Percentiles rank a stretch among this genome's conserved stretches.
Evolutionary conservation across 2,797 vertebrate genomes (phyloP).

Genomic region (Enteromius mattozi): DNA sequence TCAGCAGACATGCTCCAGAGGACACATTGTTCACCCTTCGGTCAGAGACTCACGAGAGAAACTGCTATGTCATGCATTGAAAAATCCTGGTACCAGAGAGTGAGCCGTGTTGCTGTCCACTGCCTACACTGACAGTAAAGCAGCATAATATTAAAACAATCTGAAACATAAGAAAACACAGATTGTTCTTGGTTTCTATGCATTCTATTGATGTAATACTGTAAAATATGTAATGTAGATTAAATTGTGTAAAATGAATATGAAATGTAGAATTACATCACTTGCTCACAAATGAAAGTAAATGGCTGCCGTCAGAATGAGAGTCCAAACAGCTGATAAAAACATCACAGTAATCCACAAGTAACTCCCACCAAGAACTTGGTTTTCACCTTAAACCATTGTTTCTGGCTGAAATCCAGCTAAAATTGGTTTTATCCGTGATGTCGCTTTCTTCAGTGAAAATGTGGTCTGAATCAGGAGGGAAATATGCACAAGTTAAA

Average conservation of each 20-base stretch:
- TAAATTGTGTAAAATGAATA: background rate
- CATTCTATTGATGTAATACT: background rate
- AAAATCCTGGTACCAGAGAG: background rate
- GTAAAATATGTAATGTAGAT: background rate
- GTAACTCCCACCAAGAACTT: too few species aligned
- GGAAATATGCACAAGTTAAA: background rate
- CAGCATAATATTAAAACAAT: background rate
- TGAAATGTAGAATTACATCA: background rate
- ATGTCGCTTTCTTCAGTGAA: background rate
- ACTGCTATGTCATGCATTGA: conserved; percentile 28
- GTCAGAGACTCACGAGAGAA: conserved; percentile 29
- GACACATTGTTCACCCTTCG: conserved; percentile 48
- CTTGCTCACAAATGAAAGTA: background rate
- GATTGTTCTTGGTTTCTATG: background rate
- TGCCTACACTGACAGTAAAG: background rate
- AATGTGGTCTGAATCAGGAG: background rate
- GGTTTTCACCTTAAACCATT: too few species aligned
- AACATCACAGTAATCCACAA: background rate
- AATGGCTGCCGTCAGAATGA: background rate
- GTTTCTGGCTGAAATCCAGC: too few species aligned
- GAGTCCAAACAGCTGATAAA: background rate
- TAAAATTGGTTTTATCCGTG: too few species aligned
- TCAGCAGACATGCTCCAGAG: conserved; percentile 52
- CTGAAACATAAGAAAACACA: background rate
- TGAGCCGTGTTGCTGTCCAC: background rate